Base-by-base conservation (phyloP, 1,140 invertebrate species). In the Magallana angulata region DNA sequence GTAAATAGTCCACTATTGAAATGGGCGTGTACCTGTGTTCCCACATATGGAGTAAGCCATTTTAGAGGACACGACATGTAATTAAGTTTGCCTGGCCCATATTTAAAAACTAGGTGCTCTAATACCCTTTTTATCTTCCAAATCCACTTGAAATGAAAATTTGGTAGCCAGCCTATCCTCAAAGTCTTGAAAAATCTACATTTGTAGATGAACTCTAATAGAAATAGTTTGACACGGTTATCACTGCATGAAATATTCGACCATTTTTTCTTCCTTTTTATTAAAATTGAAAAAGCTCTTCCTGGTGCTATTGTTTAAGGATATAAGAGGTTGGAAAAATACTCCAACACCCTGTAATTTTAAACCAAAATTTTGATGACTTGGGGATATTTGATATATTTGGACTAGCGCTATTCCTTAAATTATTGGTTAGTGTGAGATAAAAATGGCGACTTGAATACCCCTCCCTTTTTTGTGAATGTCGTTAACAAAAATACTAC, bases 311-410 rank as follows among this genome's bases (percentile, higher is more conserved):
- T 30, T 12, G 12, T 18, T 30, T 76, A 18, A 30, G n/a, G 30
- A 9, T 30, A 30, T 76, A 36, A 76, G 48, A 76, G 18, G 18
- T 3, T 48, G 36, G 36, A 48, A 48, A 48, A 48, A 48, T 48
- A 48, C 36, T 48, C 36, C 36, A 36, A 76, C 24, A 18, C 68
- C 7, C 68, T 76, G 68, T 76, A 76, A 76, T 76, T 76, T 12
- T 30, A 76, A 24, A 76, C 60, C 68, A 18, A 36, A 76, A 36
- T 76, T 24, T 36, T 76, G 24, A 36, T 76, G 24, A 30, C 5
- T 76, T 30, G 24, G 24, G 68, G 36, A 76, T 76, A 76, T 76
- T 76, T 76, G 24, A 76, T 24, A 76, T 18, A 7, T 18, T 76
- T 30, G 5, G 68, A 30, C 18, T 30, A 11, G 36, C 8, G n/a